A percentile compares a stretch with the other conserved stretches of the same genome.
Evolutionary conservation across 1,140 invertebrate genomes (phyloP).

Genomic region (Chrysomallon squamiferum): DNA sequence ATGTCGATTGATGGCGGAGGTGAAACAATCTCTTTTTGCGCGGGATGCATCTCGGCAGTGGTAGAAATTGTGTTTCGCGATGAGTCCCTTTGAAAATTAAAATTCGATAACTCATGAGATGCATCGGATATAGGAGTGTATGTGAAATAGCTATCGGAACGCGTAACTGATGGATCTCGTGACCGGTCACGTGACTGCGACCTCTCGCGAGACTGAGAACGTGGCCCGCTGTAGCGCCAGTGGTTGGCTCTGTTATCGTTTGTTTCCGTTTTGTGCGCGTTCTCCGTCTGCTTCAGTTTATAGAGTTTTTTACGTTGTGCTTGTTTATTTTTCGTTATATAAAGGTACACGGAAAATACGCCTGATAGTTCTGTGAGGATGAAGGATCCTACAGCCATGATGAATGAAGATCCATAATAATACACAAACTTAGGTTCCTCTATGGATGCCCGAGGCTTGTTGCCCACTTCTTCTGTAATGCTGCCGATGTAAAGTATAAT

Average conservation of each 20-base stretch:
- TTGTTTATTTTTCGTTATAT: conserved; percentile 60
- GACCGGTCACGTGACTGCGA: conserved; percentile 52
- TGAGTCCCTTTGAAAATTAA: conserved; percentile 52
- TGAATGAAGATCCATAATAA: conserved; percentile 60
- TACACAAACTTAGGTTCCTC: conserved; percentile 56
- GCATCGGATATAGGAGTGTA: conserved; percentile 60
- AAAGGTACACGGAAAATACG: conserved; percentile 62
- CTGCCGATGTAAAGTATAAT: conserved; percentile 62
- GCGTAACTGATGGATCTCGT: conserved; percentile 54
- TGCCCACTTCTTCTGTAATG: conserved; percentile 62
- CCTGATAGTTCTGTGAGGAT: conserved; percentile 59
- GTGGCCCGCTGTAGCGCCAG: conserved; percentile 36
- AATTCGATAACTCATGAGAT: conserved; percentile 60
- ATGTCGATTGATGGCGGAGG: conserved; percentile 37
- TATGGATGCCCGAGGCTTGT: conserved; percentile 51
- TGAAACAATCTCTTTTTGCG: conserved; percentile 24
- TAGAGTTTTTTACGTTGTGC: conserved; percentile 57
- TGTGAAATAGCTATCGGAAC: conserved; percentile 60
- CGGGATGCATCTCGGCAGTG: conserved; percentile 54
- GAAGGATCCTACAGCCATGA: conserved; percentile 61
- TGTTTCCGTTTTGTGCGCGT: background rate
- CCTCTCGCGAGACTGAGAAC: conserved; percentile 43
- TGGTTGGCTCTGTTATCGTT: conserved; percentile 38
- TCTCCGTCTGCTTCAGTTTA: conserved; percentile 35
- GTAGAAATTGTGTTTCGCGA: conserved; percentile 60